A percentile compares a stretch with the other conserved stretches of the same genome.
These are phyloP conservation scores for Nomada flava DNA, from an alignment of 2,888 invertebrate genomes.

Conservation along the genomic window DNA sequence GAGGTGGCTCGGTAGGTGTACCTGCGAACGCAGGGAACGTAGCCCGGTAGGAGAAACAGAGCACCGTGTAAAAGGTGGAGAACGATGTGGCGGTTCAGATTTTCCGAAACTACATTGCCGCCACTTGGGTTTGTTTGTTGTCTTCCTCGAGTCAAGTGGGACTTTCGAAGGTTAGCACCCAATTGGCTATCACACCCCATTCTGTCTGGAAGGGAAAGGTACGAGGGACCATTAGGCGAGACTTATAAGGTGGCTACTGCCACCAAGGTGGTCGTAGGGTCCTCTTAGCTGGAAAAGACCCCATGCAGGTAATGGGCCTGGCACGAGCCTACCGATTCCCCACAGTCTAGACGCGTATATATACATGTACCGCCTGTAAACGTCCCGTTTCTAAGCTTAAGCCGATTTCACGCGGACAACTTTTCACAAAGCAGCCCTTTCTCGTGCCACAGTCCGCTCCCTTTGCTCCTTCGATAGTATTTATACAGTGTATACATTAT, in stretches of 20 bases:
- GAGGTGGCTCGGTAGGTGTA: neutral
- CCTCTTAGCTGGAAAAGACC: constrained; percentile 66
- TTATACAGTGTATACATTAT: neutral
- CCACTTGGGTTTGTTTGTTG: constrained; percentile 72
- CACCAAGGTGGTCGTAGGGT: constrained; percentile 65
- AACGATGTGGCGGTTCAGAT: constrained; percentile 6
- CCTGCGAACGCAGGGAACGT: neutral
- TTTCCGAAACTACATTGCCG: constrained; percentile 4
- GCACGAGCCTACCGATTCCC: constrained; percentile 75
- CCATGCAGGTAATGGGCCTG: constrained; percentile 73
- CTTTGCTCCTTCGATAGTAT: neutral
- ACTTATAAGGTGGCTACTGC: constrained; percentile 67
- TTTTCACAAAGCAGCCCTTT: constrained; percentile 45
- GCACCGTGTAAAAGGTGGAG: constrained; percentile 25
- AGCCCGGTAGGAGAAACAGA: neutral
- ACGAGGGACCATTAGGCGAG: constrained; percentile 70
- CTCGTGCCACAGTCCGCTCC: neutral
- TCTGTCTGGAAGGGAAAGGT: constrained; percentile 69
- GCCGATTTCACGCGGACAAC: constrained; percentile 69
- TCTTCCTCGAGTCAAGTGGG: constrained; percentile 76
- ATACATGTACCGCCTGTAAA: constrained; percentile 11
- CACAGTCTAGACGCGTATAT: constrained; percentile 16
- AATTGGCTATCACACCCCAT: constrained; percentile 75
- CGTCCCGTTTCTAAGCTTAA: constrained; percentile 47
- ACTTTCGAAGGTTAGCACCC: constrained; percentile 74